These are phyloP conservation scores for Urosaurus nigricauda DNA, from an alignment of 2,797 vertebrate genomes.

Conservation along the genomic window DNA sequence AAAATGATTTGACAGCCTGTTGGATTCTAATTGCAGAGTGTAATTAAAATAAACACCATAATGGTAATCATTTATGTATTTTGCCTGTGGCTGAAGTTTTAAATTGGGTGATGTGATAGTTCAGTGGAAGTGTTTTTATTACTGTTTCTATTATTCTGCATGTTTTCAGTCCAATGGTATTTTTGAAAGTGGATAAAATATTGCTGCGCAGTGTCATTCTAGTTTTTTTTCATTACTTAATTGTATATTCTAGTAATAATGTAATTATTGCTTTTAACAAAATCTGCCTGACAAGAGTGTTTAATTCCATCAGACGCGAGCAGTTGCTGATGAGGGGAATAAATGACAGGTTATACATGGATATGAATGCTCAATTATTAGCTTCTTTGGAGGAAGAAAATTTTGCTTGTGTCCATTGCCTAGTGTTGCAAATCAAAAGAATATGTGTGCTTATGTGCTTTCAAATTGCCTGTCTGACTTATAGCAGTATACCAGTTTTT, in stretches of 20 bases:
- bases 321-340: constrained; percentile 76
- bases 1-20: constrained; percentile 61
- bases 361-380: constrained; percentile 73
- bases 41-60: constrained; percentile 78
- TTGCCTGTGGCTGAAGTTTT: constrained; percentile 74
- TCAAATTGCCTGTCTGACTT: too few species aligned
- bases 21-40: constrained; percentile 69
- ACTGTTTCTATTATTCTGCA: constrained; percentile 52
- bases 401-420: constrained; percentile 67
- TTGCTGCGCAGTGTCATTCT: constrained; percentile 67
- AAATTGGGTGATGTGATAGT: constrained; percentile 72
- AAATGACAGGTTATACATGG: constrained; percentile 71
- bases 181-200: constrained; percentile 64
- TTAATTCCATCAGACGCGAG: constrained; percentile 76
- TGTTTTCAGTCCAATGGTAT: constrained; percentile 66
- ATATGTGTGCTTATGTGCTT: too few species aligned
- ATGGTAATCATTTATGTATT: constrained; percentile 73
- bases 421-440: constrained; percentile 61
- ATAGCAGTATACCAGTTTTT: constrained; percentile 48
- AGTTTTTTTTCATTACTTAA: constrained; percentile 74
- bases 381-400: constrained; percentile 52
- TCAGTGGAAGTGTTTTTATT: constrained; percentile 50
- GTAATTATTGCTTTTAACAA: constrained; percentile 78
- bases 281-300: constrained; percentile 75
- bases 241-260: constrained; percentile 77